A percentile compares a stretch with the other conserved stretches of the same genome.
phyloP scores from a whole-genome alignment of 2,888 invertebrate genomes.

The Rhabditoides inermis region DNA sequence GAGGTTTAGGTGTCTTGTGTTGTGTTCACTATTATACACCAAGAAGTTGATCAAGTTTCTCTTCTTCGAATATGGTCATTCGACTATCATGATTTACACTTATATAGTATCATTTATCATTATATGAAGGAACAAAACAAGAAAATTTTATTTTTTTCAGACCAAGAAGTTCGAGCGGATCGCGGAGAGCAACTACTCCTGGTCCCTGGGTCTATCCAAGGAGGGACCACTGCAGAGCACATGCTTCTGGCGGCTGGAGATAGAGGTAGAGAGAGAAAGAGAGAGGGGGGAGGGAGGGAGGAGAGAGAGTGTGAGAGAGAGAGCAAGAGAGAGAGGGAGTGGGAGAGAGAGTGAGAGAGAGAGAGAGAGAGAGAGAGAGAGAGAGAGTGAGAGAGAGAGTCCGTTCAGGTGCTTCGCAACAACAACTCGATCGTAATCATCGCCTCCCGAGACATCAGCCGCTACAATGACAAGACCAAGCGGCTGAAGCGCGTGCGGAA shows the following conservation, averaged over 20 bases:
- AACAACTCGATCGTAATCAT: conserved; percentile 44
- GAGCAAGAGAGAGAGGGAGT: no score
- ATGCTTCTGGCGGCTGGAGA: conserved; percentile 45
- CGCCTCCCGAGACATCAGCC: conserved; percentile 45
- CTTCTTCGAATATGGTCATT: no score
- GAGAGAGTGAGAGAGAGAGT: no score
- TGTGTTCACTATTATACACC: neutral
- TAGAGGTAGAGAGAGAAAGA: conserved; percentile 32
- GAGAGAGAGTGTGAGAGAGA: no score
- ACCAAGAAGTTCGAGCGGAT: conserved; percentile 48
- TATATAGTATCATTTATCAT: neutral
- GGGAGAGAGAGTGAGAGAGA: no score
- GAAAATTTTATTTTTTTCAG: conserved; percentile 22
- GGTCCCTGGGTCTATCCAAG: conserved; percentile 44
- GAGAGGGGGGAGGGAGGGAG: no score
- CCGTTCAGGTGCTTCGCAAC: conserved; percentile 22
- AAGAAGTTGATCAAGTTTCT: no score
- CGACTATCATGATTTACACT: neutral
- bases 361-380: no score
- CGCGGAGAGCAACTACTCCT: conserved; percentile 40
- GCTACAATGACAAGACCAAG: conserved; percentile 39
- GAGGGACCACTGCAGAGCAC: conserved; percentile 35
- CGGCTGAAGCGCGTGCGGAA: conserved; percentile 44
- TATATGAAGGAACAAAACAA: neutral
- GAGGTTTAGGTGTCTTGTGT: conserved; percentile 3